A percentile compares a stretch with the other conserved stretches of the same genome.
These are phyloP conservation scores for Aplodontia rufa DNA, from an alignment of 2,113 vertebrate species.

Conservation along the genomic window DNA sequence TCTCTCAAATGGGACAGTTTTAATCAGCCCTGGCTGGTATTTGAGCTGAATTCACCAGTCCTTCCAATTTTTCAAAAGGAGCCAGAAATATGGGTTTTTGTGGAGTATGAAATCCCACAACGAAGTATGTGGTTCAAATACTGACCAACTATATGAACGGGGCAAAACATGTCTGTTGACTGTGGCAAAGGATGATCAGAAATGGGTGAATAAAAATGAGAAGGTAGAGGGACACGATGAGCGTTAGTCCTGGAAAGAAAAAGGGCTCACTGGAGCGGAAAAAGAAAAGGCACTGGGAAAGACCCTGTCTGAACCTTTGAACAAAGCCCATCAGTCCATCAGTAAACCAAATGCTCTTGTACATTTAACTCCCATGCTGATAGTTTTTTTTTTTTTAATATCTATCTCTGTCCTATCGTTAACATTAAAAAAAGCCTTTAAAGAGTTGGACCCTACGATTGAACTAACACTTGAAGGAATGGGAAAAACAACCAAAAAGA, in stretches of 20 bases:
- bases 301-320: neutral
- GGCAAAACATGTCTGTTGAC: neutral
- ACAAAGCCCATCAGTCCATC: neutral
- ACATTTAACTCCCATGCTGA: neutral
- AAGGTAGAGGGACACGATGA: neutral
- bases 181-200: neutral
- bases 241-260: neutral
- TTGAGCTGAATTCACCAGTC: neutral
- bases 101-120: neutral
- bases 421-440: neutral
- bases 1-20: neutral
- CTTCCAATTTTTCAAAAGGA: neutral
- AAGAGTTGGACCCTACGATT: neutral
- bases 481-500: neutral
- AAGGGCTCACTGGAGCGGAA: neutral
- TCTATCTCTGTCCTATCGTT: neutral
- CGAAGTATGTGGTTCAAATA: neutral
- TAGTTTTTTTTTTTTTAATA: neutral
- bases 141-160: neutral
- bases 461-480: neutral
- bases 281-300: neutral
- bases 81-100: neutral
- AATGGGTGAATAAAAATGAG: neutral
- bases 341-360: neutral
- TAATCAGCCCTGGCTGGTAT: neutral